Conservation (phyloP, 2,113 vertebrate genomes). For the Corvus hawaiiensis region DNA sequence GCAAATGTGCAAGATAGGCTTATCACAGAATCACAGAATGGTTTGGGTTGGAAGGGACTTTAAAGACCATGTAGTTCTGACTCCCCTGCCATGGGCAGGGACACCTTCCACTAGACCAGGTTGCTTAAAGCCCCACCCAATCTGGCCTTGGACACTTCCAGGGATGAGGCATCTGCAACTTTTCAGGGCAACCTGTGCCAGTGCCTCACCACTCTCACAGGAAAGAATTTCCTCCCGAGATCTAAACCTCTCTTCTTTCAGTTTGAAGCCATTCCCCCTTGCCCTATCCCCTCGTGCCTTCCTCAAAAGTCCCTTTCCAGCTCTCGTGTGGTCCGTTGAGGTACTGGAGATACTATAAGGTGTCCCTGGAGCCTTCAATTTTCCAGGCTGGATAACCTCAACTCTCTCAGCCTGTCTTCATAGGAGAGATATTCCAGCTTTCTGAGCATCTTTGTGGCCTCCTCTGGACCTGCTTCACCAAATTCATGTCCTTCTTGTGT, state of each 20-base stretch:
- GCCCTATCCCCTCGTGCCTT: no score
- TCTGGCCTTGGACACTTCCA: not conserved
- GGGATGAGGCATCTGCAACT: not conserved
- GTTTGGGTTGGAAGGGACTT: not conserved
- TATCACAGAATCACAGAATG: not conserved
- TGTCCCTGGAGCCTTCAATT: not conserved
- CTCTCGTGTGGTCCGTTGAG: fast-evolving
- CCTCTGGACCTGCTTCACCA: not conserved
- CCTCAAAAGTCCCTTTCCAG: not conserved
- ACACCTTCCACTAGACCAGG: not conserved
- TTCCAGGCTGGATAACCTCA: not conserved
- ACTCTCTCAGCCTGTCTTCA: not conserved
- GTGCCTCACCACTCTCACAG: not conserved
- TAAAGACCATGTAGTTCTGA: not conserved
- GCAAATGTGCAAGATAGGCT: fast-evolving
- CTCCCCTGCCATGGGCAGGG: not conserved
- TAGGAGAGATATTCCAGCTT: not conserved
- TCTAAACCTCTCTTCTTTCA: not conserved
- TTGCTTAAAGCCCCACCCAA: not conserved
- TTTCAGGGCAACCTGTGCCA: not conserved
- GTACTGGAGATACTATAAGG: not conserved
- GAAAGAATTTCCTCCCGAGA: not conserved
- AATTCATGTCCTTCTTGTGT: not conserved
- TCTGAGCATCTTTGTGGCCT: not conserved
- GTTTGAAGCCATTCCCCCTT: not conserved